These are phyloP conservation scores for Diadegma fenestrale DNA, from an alignment of 2,888 invertebrate genomes.

Conservation along the genomic window DNA sequence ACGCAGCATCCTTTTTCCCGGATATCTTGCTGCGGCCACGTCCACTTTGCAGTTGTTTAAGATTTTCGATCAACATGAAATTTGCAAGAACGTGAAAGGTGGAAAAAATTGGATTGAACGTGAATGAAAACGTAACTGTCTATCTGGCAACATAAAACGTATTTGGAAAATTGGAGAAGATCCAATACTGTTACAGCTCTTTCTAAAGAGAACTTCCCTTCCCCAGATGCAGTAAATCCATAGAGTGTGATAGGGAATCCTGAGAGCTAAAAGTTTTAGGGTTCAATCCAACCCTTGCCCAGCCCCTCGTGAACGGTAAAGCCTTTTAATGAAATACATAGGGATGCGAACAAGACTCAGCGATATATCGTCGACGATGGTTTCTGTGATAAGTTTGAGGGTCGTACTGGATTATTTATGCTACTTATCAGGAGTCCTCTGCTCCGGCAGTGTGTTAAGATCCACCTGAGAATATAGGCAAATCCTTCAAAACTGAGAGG, in stretches of 20 bases:
- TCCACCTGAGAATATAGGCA: not conserved
- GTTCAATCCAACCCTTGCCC: slow-evolving; percentile 37
- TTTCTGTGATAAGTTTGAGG: slow-evolving; percentile 78
- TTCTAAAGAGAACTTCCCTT: slow-evolving; percentile 16
- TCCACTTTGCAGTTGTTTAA: not conserved
- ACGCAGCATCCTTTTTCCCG: not conserved
- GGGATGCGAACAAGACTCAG: slow-evolving; percentile 27
- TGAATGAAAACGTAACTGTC: slow-evolving; percentile 1
- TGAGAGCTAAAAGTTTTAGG: slow-evolving; percentile 22
- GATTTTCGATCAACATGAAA: not conserved
- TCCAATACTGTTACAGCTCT: not conserved
- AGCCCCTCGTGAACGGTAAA: slow-evolving; percentile 34
- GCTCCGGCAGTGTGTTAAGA: slow-evolving; percentile 2
- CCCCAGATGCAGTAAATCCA: slow-evolving; percentile 13
- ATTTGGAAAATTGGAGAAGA: not conserved
- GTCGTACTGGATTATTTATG: slow-evolving; percentile 80
- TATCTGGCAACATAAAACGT: too few species aligned
- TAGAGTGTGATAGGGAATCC: slow-evolving; percentile 27
- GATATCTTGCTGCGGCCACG: not conserved
- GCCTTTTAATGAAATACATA: slow-evolving; percentile 55
- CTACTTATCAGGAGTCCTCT: slow-evolving; percentile 76
- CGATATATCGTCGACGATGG: slow-evolving; percentile 52
- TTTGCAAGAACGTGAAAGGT: not conserved
- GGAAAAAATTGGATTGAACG: too few species aligned
- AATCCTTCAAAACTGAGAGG: not conserved